These are phyloP conservation scores for Ametastegia equiseti DNA, from an alignment of 2,888 invertebrate genomes.

Conservation along the genomic window DNA sequence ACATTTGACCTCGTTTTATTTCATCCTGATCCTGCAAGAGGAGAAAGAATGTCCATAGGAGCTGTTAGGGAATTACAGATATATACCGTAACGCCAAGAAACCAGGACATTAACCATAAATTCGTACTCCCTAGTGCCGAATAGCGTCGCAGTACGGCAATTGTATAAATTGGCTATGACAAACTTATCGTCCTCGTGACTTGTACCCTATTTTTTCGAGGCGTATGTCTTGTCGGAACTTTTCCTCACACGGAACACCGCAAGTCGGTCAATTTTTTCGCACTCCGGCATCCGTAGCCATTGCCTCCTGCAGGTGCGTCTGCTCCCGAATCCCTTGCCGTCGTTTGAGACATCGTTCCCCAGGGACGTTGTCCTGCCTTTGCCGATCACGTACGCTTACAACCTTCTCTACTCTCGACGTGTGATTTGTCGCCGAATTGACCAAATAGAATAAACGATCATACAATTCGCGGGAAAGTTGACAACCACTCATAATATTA, in stretches of 20 bases:
- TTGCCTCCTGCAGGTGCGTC: conserved; percentile 60
- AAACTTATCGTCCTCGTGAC: conserved; percentile 70
- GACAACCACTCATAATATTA: no score
- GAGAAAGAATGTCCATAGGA: conserved; percentile 19
- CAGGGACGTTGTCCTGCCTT: conserved; percentile 71
- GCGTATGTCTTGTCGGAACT: conserved; percentile 55
- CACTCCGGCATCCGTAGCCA: conserved; percentile 8
- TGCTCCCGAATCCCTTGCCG: conserved; percentile 66
- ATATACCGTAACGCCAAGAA: conserved; percentile 49
- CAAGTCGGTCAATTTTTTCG: conserved; percentile 62
- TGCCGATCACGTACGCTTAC: conserved; percentile 61
- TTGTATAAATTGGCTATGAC: conserved; percentile 75
- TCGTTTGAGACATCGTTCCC: conserved; percentile 75
- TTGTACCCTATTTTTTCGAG: conserved; percentile 56
- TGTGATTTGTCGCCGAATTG: conserved; percentile 63
- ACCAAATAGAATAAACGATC: conserved; percentile 17
- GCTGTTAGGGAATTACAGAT: conserved; percentile 48
- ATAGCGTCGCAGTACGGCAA: conserved; percentile 69
- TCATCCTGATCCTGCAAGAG: not conserved
- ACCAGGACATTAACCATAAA: conserved; percentile 69
- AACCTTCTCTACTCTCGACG: conserved; percentile 53
- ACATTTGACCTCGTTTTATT: not conserved
- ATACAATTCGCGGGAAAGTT: not conserved
- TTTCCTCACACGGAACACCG: conserved; percentile 56
- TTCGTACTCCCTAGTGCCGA: conserved; percentile 72